Base-by-base conservation (phyloP, 2,797 vertebrate genomes). In the Cetoscarus ocellatus region DNA sequence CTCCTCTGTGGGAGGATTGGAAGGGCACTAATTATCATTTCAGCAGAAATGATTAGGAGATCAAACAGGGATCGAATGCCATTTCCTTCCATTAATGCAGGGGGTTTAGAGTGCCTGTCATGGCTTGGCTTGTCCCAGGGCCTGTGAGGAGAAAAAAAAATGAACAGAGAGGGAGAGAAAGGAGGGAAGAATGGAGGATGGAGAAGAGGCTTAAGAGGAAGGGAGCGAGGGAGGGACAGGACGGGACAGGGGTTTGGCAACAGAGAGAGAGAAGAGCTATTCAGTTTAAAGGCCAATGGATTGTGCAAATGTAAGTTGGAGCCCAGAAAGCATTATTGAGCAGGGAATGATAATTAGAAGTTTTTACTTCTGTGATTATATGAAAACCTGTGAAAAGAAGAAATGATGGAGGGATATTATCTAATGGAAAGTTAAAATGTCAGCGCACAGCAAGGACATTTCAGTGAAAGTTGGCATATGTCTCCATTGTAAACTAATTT, bases 1-100 rank as follows among this genome's bases (percentile, higher is more conserved):
- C 79, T 79, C 73, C 77, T 89, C 89, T 83, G 85, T 89, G 86
- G 83, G 86, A 91, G 90, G 88, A 91, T 91, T 93, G 96, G 93
- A 94, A 95, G 93, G 92, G 93, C 91, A 92, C 95, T 97, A 97
- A 99, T 99, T 98, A 98, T 96, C 96, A 96, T 99, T 98, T 98
- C 97, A 98, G 95, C 96, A 95, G 96, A 95, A 96, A 95, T 95
- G 96, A 97, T 97, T 97, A 97, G 95, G 93, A 96, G 96, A 97
- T 97, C 96, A 96, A 96, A 95, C 94, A 95, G 94, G 95, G 95
- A 95, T 95, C 88, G 95, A 96, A 96, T 96, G 95, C 96, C 95
- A 95, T 97, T 96, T 97, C 97, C 96, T 96, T 94, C 94, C 94
- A 95, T 96, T 97, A 97, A 96, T 96, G 95, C 94, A 78, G 94